Percentiles rank a stretch among this genome's conserved stretches.
These are phyloP conservation scores for Zonotrichia leucophrys DNA, from an alignment of 2,113 vertebrate species.

Conservation along the genomic window DNA sequence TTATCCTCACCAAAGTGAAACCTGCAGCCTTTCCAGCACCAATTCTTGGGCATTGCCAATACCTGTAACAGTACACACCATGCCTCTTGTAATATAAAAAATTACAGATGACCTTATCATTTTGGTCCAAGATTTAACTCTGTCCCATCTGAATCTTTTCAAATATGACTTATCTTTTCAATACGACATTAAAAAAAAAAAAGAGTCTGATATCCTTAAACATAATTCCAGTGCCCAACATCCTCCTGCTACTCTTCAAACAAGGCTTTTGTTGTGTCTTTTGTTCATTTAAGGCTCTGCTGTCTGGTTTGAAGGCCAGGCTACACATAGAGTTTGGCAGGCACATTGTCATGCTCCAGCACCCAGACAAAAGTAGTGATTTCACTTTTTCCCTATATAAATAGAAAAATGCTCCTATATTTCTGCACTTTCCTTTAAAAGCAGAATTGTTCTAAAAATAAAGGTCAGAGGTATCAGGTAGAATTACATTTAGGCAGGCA, in stretches of 20 bases:
- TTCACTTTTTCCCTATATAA: neutral
- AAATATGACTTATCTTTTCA: neutral
- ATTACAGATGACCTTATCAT: neutral
- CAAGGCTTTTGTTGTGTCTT: neutral
- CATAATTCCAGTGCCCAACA: fast-evolving
- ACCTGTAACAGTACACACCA: neutral
- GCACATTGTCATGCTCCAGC: neutral
- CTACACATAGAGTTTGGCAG: neutral
- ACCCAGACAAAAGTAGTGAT: neutral
- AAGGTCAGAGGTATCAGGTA: slow-evolving; percentile 1
- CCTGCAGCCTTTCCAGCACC: neutral
- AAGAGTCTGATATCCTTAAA: neutral
- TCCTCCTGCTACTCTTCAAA: neutral
- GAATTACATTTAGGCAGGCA: slow-evolving; percentile 9
- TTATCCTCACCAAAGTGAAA: neutral
- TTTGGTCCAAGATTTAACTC: neutral
- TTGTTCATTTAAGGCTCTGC: slow-evolving; percentile 13
- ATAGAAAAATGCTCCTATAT: neutral
- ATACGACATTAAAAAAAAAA: too few species aligned
- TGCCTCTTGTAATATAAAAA: neutral
- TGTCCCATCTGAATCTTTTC: neutral
- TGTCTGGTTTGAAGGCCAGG: slow-evolving; percentile 7
- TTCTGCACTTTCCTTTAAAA: neutral
- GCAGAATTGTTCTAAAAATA: neutral
- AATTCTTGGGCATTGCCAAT: neutral